A percentile compares a stretch with the other conserved stretches of the same genome.
These are phyloP conservation scores for Drosophila murphyi DNA, from an alignment of 1,140 invertebrate genomes.

Conservation along the genomic window DNA sequence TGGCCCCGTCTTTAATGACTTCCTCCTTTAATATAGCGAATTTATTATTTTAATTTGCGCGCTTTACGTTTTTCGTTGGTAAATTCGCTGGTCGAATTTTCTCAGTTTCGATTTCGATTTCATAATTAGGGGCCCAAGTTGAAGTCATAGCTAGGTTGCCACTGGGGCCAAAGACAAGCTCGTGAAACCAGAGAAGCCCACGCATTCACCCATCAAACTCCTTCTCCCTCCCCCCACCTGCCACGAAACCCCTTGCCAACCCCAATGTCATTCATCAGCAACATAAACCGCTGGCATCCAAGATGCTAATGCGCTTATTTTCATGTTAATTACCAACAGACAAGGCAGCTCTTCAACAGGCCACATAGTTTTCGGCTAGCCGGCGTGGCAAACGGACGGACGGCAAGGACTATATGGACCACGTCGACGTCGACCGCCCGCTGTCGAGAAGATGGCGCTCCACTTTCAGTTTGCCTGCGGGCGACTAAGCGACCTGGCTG, in stretches of 20 bases:
- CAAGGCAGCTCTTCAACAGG: slow-evolving; percentile 37
- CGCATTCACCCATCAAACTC: not conserved
- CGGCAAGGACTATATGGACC: not conserved
- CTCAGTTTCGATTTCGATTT: slow-evolving; percentile 72
- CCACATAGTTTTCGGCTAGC: slow-evolving; percentile 23
- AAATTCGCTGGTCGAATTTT: slow-evolving; percentile 37
- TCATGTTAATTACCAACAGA: slow-evolving; percentile 79
- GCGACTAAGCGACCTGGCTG: slow-evolving; percentile 42
- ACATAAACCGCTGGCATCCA: slow-evolving; percentile 51
- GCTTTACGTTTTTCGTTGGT: slow-evolving; percentile 45
- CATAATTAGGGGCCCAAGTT: slow-evolving; percentile 55
- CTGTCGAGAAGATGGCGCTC: slow-evolving; percentile 11
- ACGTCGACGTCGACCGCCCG: slow-evolving; percentile 12
- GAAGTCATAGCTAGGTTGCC: slow-evolving; percentile 31
- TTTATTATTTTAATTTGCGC: slow-evolving; percentile 83
- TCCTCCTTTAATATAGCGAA: slow-evolving; percentile 73
- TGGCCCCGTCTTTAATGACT: slow-evolving; percentile 59
- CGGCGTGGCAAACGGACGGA: not conserved
- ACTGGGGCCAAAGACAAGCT: slow-evolving; percentile 21
- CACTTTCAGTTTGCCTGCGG: slow-evolving; percentile 34
- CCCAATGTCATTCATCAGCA: slow-evolving; percentile 10
- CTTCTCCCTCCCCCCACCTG: not conserved
- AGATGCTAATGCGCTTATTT: slow-evolving; percentile 74
- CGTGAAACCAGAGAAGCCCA: slow-evolving; percentile 18
- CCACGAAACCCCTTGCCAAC: not conserved